Conservation (phyloP, 2,113 vertebrate species). For the Xenopus laevis region DNA sequence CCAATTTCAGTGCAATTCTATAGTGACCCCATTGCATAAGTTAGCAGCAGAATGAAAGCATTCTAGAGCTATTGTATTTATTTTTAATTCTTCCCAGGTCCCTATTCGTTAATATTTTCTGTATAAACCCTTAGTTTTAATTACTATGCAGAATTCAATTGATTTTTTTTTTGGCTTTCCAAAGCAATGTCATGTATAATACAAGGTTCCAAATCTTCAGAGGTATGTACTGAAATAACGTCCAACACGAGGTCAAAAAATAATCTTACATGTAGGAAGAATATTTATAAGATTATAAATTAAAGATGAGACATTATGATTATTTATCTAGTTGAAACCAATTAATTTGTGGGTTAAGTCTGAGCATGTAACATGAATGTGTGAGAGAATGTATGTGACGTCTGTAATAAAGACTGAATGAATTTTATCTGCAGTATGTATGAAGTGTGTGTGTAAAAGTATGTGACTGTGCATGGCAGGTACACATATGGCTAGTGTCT, state of each 20-base stretch:
- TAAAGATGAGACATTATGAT: no score
- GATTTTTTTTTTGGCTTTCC: conserved; percentile 28
- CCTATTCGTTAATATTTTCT: conserved; percentile 30
- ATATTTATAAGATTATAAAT: background rate
- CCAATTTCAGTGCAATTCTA: conserved; percentile 43
- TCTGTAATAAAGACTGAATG: no score
- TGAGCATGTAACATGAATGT: no score
- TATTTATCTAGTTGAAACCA: no score
- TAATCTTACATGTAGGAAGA: background rate
- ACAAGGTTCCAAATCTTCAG: conserved; percentile 22
- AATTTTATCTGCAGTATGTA: no score
- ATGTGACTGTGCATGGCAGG: no score
- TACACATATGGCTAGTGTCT: no score
- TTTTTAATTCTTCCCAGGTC: conserved; percentile 31
- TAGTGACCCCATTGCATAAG: conserved; percentile 44
- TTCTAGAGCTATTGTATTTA: conserved; percentile 36
- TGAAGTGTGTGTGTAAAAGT: no score
- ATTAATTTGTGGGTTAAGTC: no score
- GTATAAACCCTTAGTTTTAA: conserved; percentile 36
- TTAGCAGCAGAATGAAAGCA: conserved; percentile 40
- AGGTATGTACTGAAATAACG: background rate
- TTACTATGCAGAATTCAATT: conserved; percentile 40
- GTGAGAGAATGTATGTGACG: no score
- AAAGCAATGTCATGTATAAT: conserved; percentile 2
- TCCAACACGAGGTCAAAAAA: background rate